These are phyloP conservation scores for Eilema depressum DNA, from an alignment of 2,888 invertebrate species.

Conservation along the genomic window DNA sequence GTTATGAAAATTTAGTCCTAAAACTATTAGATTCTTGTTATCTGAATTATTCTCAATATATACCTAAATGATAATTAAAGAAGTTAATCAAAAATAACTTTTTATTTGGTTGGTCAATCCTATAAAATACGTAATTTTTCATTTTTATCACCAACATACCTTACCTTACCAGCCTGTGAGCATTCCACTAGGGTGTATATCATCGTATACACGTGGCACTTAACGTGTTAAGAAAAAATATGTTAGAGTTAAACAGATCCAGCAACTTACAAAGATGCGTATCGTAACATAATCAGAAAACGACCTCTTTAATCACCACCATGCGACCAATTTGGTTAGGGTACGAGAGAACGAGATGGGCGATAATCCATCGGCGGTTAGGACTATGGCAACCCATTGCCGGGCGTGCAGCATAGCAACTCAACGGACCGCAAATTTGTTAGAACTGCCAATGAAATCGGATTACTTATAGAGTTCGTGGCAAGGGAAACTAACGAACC, in stretches of 20 bases:
- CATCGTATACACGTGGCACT: too few relatives aligned
- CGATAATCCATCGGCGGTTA: constrained; percentile 65
- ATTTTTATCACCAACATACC: too few relatives aligned
- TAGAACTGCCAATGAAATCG: constrained; percentile 81
- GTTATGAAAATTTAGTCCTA: too few relatives aligned
- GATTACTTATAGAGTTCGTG: constrained; percentile 75
- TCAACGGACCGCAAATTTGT: constrained; percentile 83
- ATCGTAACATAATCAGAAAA: constrained; percentile 58
- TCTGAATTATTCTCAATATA: too few relatives aligned
- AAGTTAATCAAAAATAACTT: too few relatives aligned
- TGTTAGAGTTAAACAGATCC: constrained; percentile 55
- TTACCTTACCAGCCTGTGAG: too few relatives aligned
- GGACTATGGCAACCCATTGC: constrained; percentile 57
- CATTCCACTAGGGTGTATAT: too few relatives aligned
- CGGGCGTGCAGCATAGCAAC: constrained; percentile 62
- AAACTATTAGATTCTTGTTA: too few relatives aligned
- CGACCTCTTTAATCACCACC: constrained; percentile 63
- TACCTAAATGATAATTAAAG: too few relatives aligned
- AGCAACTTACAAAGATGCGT: constrained; percentile 55
- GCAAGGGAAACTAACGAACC: constrained; percentile 77
- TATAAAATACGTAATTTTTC: too few relatives aligned
- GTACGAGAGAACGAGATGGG: constrained; percentile 56
- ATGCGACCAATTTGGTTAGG: constrained; percentile 52
- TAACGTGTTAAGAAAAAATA: too few relatives aligned
- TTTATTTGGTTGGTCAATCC: too few relatives aligned